These are phyloP conservation scores for Brachyptera putata DNA, from an alignment of 2,888 invertebrate species.

Conservation along the genomic window DNA sequence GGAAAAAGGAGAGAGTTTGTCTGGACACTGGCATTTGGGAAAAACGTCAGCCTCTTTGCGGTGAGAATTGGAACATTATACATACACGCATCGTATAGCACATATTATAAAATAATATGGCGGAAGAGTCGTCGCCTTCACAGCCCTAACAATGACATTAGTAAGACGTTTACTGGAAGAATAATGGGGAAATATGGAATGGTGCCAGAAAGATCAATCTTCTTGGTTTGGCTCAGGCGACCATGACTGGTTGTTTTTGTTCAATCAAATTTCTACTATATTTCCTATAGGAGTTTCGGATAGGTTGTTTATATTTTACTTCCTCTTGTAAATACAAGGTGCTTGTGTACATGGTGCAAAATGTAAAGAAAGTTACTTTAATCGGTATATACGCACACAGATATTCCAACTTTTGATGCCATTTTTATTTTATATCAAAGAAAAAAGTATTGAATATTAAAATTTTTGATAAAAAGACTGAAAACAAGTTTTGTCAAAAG, in stretches of 20 bases:
- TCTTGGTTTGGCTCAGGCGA: neutral
- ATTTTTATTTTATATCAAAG: too few relatives aligned
- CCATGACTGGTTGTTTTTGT: neutral
- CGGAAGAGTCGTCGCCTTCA: neutral
- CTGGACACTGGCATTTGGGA: conserved; percentile 40
- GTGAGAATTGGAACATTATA: conserved; percentile 33
- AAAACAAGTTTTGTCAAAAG: too few relatives aligned
- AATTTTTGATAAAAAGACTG: too few relatives aligned
- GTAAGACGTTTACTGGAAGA: neutral
- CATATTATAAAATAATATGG: neutral
- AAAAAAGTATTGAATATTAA: too few relatives aligned
- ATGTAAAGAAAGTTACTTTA: too few relatives aligned
- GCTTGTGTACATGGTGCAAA: too few relatives aligned
- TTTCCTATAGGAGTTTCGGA: too few relatives aligned
- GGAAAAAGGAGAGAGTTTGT: conserved; percentile 39
- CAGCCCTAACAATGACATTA: neutral
- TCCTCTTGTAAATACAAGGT: too few relatives aligned
- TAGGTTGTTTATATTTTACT: too few relatives aligned
- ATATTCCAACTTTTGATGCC: too few relatives aligned
- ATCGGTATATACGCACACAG: too few relatives aligned
- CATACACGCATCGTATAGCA: neutral
- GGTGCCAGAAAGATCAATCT: neutral
- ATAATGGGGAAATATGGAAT: neutral
- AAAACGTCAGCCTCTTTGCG: conserved; percentile 39
- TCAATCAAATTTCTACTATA: neutral